These are phyloP conservation scores for Prionchulus punctatus DNA, from an alignment of 2,888 invertebrate species.

Conservation along the genomic window DNA sequence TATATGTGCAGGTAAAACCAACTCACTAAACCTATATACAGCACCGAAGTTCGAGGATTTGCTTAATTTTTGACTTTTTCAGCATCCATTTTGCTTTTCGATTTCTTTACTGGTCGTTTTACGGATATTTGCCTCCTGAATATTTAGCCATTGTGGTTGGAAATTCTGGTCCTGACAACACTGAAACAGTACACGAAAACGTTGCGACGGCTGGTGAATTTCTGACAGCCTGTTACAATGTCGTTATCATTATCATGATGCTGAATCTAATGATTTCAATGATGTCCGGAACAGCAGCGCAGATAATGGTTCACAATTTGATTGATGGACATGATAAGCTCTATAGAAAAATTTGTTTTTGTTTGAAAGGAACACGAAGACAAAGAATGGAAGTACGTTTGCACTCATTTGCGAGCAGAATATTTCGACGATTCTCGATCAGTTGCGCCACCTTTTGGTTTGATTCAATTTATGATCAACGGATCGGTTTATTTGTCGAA, in stretches of 20 bases:
- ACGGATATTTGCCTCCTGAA: slow-evolving; percentile 19
- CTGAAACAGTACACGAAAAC: background rate
- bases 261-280: slow-evolving; percentile 25
- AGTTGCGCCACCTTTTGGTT: background rate
- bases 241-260: slow-evolving; percentile 20
- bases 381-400: slow-evolving; percentile 23
- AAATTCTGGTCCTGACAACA: slow-evolving; percentile 16
- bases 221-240: slow-evolving; percentile 18
- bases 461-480: background rate
- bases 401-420: slow-evolving; percentile 20
- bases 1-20: background rate
- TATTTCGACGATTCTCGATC: slow-evolving; percentile 17
- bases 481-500: background rate
- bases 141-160: slow-evolving; percentile 15
- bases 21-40: background rate
- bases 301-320: slow-evolving; percentile 22
- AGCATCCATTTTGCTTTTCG: slow-evolving; percentile 10
- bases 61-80: slow-evolving; percentile 4
- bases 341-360: too few relatives aligned
- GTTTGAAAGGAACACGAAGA: slow-evolving; percentile 21
- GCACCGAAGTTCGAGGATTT: background rate
- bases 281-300: slow-evolving; percentile 21
- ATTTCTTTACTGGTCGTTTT: slow-evolving; percentile 23
- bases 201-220: background rate
- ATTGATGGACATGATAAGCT: too few relatives aligned